A percentile compares a stretch with the other conserved stretches of the same genome.
These are phyloP conservation scores for Ceratina australensis DNA, from an alignment of 1,140 invertebrate species.

Conservation along the genomic window DNA sequence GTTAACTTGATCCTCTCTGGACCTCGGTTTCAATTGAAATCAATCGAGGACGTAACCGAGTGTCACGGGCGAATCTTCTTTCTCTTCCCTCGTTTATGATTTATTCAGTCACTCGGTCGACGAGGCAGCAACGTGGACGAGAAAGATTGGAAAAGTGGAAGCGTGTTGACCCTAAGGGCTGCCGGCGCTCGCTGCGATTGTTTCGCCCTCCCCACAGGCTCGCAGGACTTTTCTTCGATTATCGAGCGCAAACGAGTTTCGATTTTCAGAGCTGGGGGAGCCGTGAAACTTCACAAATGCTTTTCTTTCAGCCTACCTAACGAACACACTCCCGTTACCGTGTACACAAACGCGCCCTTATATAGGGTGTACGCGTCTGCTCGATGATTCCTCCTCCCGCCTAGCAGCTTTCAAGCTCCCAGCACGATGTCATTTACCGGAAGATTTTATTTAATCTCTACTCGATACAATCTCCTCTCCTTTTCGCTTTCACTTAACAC, in stretches of 20 bases:
- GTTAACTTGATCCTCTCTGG: no score
- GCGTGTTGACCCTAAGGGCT: not conserved
- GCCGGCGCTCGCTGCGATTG: constrained; percentile 8
- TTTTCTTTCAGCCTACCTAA: constrained; percentile 28
- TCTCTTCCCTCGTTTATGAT: not conserved
- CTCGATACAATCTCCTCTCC: not conserved
- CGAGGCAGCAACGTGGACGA: constrained; percentile 20
- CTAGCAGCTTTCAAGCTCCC: not conserved
- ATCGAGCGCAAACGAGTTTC: constrained; percentile 64
- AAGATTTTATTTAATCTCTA: constrained; percentile 13
- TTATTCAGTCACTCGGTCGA: not conserved
- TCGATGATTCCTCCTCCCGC: not conserved
- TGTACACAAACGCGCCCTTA: not conserved
- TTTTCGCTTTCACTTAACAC: not conserved
- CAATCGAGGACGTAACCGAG: not conserved
- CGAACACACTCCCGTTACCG: not conserved
- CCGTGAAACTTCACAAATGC: constrained; percentile 55
- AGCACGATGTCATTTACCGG: not conserved
- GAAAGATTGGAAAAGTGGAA: constrained; percentile 30
- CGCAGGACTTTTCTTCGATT: constrained; percentile 46
- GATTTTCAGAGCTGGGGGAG: constrained; percentile 56
- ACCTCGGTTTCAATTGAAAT: not conserved
- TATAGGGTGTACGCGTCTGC: constrained; percentile 17
- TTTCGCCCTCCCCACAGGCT: constrained; percentile 3
- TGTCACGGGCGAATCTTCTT: not conserved